Conservation (phyloP, 1,140 invertebrate genomes). For the Leptinotarsa lineolata region DNA sequence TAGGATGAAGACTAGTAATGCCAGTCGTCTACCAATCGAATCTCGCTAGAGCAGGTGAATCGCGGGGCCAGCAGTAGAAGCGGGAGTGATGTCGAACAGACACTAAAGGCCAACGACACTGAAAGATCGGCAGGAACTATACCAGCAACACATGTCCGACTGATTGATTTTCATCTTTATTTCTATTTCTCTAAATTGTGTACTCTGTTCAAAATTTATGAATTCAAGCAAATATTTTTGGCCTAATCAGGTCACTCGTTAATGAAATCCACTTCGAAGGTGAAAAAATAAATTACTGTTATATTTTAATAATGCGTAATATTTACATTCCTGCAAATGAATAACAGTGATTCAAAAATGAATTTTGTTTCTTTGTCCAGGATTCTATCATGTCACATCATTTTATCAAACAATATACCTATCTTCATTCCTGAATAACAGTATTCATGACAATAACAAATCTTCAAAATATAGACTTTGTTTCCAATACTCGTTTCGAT, state of each 20-base stretch:
- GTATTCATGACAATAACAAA: no score
- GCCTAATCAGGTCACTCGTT: no score
- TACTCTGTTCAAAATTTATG: neutral
- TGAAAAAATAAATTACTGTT: neutral
- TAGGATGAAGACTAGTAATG: neutral
- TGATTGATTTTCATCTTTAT: neutral
- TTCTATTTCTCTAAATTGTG: neutral
- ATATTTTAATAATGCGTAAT: neutral
- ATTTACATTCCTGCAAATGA: neutral
- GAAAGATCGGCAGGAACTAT: neutral
- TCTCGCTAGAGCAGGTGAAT: neutral
- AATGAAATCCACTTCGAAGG: no score
- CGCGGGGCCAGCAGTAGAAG: neutral
- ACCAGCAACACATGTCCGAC: neutral
- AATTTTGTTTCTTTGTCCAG: no score
- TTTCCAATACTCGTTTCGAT: no score
- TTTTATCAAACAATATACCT: no score
- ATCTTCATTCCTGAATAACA: no score
- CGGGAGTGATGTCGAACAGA: neutral
- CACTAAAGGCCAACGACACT: conserved; percentile 4
- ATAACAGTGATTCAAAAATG: no score
- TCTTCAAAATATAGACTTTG: no score
- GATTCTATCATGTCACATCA: no score
- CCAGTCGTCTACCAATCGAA: neutral
- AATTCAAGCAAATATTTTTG: neutral